phyloP scores from a whole-genome alignment of 2,113 vertebrate species.

The Anser cygnoides region DNA sequence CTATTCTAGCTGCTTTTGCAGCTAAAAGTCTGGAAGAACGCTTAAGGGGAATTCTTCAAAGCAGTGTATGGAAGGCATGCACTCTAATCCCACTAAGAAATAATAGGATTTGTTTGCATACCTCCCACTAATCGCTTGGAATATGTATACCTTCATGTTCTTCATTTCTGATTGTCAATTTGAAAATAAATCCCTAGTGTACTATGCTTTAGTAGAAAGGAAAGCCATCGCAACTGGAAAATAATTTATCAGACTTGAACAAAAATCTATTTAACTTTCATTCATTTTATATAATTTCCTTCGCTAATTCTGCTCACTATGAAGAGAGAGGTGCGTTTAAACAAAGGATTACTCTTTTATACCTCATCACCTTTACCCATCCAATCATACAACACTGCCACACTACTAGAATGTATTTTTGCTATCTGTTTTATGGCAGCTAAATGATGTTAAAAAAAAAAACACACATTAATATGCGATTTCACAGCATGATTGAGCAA shows the following conservation, averaged over 20 bases:
- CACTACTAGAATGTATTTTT: slow-evolving; percentile 29
- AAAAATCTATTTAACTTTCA: slow-evolving; percentile 67
- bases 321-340: slow-evolving; percentile 52
- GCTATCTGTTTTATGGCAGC: slow-evolving; percentile 40
- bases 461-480: slow-evolving; percentile 29
- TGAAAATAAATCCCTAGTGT: slow-evolving; percentile 41
- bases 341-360: slow-evolving; percentile 50
- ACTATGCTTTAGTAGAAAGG: background rate
- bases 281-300: slow-evolving; percentile 44
- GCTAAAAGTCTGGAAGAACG: background rate
- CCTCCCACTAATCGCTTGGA: slow-evolving; percentile 39
- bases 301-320: slow-evolving; percentile 62
- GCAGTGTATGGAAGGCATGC: background rate
- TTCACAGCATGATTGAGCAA: slow-evolving; percentile 16
- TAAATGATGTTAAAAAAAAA: slow-evolving; percentile 19
- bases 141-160: slow-evolving; percentile 17
- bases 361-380: slow-evolving; percentile 59
- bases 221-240: background rate
- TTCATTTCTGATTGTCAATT: slow-evolving; percentile 37
- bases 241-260: slow-evolving; percentile 65
- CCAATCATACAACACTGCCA: slow-evolving; percentile 41
- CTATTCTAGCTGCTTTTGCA: slow-evolving; percentile 6
- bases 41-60: slow-evolving; percentile 56
- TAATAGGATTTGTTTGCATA: slow-evolving; percentile 59
- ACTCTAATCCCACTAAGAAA: slow-evolving; percentile 46